Evolutionary conservation across 2,888 invertebrate species (phyloP).

Genomic region (Scaptomyza reducta): DNA sequence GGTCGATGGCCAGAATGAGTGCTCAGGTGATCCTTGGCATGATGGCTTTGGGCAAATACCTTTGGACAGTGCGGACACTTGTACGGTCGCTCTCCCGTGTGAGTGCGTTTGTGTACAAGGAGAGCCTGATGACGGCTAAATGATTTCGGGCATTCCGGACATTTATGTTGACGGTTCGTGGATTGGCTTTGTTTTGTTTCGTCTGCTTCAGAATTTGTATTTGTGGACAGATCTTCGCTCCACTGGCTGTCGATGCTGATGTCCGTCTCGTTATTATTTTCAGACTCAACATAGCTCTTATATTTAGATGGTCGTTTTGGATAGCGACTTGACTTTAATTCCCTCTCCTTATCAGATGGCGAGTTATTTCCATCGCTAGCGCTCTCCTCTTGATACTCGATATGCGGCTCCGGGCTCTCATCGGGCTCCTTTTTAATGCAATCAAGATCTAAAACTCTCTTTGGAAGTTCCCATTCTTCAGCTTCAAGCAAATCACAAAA

Average conservation of each 20-base stretch:
- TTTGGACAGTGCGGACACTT: constrained; percentile 28
- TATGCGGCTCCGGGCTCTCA: neutral
- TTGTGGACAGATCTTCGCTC: neutral
- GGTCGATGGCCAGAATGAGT: constrained; percentile 16
- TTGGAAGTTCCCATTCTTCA: constrained; percentile 32
- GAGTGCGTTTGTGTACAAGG: constrained; percentile 8
- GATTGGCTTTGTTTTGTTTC: neutral
- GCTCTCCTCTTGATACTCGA: neutral
- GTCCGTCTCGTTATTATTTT: neutral
- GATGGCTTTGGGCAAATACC: constrained; percentile 17
- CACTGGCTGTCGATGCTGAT: neutral
- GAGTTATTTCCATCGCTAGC: neutral
- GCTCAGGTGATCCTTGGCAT: constrained; percentile 19
- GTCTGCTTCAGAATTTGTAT: neutral
- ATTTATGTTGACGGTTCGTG: constrained; percentile 5
- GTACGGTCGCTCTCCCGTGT: constrained; percentile 28
- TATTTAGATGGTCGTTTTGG: neutral
- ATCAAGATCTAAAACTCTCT: neutral
- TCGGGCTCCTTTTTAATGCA: constrained; percentile 22
- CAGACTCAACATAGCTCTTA: neutral
- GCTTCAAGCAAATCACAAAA: constrained; percentile 26
- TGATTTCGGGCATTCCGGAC: constrained; percentile 12
- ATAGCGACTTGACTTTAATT: neutral
- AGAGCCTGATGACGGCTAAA: constrained; percentile 13
- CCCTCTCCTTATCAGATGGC: neutral